These are phyloP conservation scores for Epinephelus lanceolatus DNA, from an alignment of 2,113 vertebrate species.

Conservation along the genomic window DNA sequence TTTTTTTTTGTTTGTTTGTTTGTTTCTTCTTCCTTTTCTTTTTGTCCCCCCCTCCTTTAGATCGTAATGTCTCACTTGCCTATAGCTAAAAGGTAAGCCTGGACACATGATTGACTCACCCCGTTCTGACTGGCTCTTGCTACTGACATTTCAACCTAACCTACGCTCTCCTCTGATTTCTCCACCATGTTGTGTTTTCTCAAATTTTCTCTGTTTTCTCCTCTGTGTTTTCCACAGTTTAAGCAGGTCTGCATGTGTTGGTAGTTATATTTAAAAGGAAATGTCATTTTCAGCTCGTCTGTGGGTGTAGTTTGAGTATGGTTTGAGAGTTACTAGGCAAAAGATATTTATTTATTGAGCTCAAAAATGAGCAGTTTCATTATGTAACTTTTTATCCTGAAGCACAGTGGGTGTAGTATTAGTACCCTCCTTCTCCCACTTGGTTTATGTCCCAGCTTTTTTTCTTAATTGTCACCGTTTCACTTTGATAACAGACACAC, in stretches of 20 bases:
- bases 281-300: slow-evolving; percentile 55
- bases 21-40: slow-evolving; percentile 68
- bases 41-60: slow-evolving; percentile 88
- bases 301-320: background rate
- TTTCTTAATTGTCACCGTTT: background rate
- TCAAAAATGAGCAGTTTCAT: background rate
- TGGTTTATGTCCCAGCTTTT: background rate
- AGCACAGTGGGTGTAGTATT: background rate
- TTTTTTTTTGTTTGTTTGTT: slow-evolving; percentile 83
- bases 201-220: slow-evolving; percentile 42
- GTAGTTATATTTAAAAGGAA: slow-evolving; percentile 46
- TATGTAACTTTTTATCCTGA: background rate
- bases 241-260: slow-evolving; percentile 67
- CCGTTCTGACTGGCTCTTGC: slow-evolving; percentile 73
- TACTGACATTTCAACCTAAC: slow-evolving; percentile 61
- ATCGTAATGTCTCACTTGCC: slow-evolving; percentile 99
- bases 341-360: background rate
- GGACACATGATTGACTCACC: slow-evolving; percentile 72
- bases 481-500: no score
- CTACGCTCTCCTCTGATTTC: slow-evolving; percentile 33
- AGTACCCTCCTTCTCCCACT: background rate
- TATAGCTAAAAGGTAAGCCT: slow-evolving; percentile 98
- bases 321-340: no score
- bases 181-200: slow-evolving; percentile 50
- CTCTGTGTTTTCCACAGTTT: slow-evolving; percentile 79